A percentile compares a stretch with the other conserved stretches of the same genome.
These are phyloP conservation scores for Agapornis roseicollis DNA, from an alignment of 2,113 vertebrate species.

Conservation along the genomic window DNA sequence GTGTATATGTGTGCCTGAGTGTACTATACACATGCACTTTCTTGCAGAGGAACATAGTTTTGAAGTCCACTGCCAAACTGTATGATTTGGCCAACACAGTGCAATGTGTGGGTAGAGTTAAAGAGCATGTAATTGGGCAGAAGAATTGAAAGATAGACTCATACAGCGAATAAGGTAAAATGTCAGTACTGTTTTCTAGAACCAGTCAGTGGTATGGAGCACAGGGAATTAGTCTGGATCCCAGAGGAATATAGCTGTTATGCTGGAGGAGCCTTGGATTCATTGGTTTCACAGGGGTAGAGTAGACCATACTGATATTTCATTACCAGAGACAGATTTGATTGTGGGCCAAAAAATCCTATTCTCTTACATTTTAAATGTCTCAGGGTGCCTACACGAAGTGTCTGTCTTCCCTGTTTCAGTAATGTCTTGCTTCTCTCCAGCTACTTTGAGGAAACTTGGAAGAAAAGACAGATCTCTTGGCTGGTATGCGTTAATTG, in stretches of 20 bases:
- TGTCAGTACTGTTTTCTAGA: not conserved
- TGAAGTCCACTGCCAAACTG: conserved; percentile 33
- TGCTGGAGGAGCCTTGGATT: not conserved
- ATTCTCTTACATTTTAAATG: not conserved
- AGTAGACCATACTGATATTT: not conserved
- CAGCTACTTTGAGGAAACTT: not conserved
- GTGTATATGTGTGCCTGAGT: not conserved
- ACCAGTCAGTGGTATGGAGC: not conserved
- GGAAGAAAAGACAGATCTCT: not conserved
- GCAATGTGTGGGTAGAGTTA: conserved; percentile 23
- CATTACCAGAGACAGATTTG: not conserved
- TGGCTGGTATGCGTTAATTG: not conserved
- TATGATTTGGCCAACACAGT: not conserved
- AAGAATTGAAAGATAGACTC: not conserved
- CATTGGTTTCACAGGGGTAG: not conserved
- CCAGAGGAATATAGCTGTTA: not conserved
- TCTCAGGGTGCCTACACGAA: not conserved
- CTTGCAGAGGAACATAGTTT: not conserved
- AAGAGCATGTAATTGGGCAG: not conserved
- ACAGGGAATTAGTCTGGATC: not conserved
- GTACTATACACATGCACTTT: not conserved
- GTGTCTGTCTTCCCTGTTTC: not conserved
- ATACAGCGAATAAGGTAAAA: not conserved
- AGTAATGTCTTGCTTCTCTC: not conserved
- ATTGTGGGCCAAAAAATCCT: not conserved